Evolutionary conservation across 64 coral and sea anemone species (phyloP), one percentile per base, ranked within the genome.

Genomic region (Trachythela sp.): DNA sequence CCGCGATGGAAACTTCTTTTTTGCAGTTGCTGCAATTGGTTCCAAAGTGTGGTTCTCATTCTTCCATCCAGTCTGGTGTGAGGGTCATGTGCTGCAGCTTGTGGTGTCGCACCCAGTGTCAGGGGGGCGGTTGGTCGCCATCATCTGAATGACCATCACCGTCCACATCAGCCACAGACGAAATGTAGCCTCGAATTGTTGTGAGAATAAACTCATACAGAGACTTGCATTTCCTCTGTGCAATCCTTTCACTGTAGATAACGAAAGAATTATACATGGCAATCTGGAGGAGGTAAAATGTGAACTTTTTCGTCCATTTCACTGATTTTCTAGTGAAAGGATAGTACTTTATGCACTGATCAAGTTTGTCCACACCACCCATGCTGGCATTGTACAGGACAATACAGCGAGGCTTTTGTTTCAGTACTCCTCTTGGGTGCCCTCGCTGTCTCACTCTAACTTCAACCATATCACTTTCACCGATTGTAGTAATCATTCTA

Each of bases 211-310:
- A 77, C 5, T 77, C 71, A 77, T 77, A 18, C 24, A 77, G 17
- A 77, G 71, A 77, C 24, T 77, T 27, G 26, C 31, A 77, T n/a
- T 77, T 77, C 17, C 36, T 77, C 36, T 77, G 7, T 17, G 71
- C 8, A 38, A 77, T 77, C 4, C 26, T 77, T 2, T 77, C n/a
- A 4, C 4, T 32, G 17, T 77, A 32, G 2, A 77, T 77, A 15
- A 77, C 71, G 30, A 32, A 77, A 2, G 71, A 4, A 77, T 38
- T 77, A n/a, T 77, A 77, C 71, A 77, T 77, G 71, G 30, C 29
- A 38, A 77, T 77, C 31, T 77, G 71, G 17, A 77, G 30, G 13
- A 77, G 24, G 71, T 77, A 77, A 77, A 77, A 77, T 77, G 71
- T 34, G 31, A 77, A 59, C 24, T 59, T 59, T 22, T 59, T 59